Conservation (phyloP, 2,113 vertebrate genomes). For the Eurystomus gularis region DNA sequence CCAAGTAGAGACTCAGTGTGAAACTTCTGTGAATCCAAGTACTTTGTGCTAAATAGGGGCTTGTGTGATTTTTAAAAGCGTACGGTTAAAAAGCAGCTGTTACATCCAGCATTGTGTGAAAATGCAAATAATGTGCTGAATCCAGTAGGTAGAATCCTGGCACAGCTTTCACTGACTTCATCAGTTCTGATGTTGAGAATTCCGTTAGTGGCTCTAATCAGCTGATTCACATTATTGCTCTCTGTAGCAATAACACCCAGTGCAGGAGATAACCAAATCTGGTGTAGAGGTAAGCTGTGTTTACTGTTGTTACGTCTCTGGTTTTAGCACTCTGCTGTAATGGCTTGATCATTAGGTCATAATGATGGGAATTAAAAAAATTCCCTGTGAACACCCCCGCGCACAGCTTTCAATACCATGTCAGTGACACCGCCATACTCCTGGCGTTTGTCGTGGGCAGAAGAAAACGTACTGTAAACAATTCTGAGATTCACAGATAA, state of each 20-base stretch:
- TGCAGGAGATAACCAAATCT: slow-evolving; percentile 30
- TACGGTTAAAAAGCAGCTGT: neutral
- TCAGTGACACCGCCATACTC: neutral
- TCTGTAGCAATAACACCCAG: slow-evolving; percentile 41
- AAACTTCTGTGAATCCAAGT: slow-evolving; percentile 20
- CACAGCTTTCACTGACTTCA: slow-evolving; percentile 35
- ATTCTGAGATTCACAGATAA: neutral
- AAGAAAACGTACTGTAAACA: neutral
- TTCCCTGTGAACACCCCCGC: neutral
- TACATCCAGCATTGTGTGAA: neutral
- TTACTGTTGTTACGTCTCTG: slow-evolving; percentile 17
- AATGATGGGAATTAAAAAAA: slow-evolving; percentile 29
- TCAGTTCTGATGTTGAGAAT: slow-evolving; percentile 22
- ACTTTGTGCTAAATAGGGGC: neutral
- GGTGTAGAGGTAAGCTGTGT: neutral
- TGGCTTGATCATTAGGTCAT: slow-evolving; percentile 43
- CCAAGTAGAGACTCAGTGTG: neutral
- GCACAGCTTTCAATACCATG: neutral
- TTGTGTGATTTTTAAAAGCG: neutral
- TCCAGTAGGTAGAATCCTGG: slow-evolving; percentile 30
- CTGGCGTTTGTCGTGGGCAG: neutral
- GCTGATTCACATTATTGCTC: slow-evolving; percentile 55
- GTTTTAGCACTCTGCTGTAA: slow-evolving; percentile 35
- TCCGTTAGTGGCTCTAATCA: slow-evolving; percentile 41
- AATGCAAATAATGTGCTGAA: slow-evolving; percentile 9